Base-by-base conservation (phyloP, 1,140 invertebrate species). In the Venustaconcha ellipsiformis region DNA sequence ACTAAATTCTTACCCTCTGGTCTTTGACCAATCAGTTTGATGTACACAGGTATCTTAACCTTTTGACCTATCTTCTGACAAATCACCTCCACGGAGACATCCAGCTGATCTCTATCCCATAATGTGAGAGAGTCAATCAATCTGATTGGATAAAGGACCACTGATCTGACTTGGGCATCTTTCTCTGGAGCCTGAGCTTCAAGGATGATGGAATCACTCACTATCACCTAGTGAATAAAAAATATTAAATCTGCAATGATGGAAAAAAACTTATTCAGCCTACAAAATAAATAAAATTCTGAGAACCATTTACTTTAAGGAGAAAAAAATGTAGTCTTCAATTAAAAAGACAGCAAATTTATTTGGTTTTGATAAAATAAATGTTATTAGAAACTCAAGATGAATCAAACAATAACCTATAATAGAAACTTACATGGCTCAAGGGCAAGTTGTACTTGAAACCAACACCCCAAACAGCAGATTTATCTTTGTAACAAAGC, bases 11-110 rank as follows among this genome's bases (percentile, higher is more conserved):
- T 82, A 85, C 85, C 76, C 67, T 83, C 82, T 26, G 84, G 83
- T 63, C 83, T 87, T 55, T 83, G 81, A 67, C 86, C 88, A 75
- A 87, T 80, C 71, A 88, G 79, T 63, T 86, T 85, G 17, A 88
- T 79, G 14, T 69, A 79, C 15, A 88, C 82, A n/a, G 85, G 83
- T 12, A 89, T 63, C 55, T 78, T 83, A 30, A 85, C 82, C 72
- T 79, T 82, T 69, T 89, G 87, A 60, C 87, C 85, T 26, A 86
- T 88, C 18, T 80, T 80, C 17, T 63, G 63, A 71, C 84, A 81
- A 62, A 72, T 77, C 30, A 88, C 26, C 66, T 86, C 83, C 11
- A 89, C 80, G 63, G 57, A 78, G 14, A 87, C 78, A 78, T 88
- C 84, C n/a, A 84, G 74, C 18, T 82, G 78, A 26, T 85, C 83